Evolutionary conservation across 2,113 vertebrate genomes (phyloP).

Genomic region (Oplegnathus fasciatus): DNA sequence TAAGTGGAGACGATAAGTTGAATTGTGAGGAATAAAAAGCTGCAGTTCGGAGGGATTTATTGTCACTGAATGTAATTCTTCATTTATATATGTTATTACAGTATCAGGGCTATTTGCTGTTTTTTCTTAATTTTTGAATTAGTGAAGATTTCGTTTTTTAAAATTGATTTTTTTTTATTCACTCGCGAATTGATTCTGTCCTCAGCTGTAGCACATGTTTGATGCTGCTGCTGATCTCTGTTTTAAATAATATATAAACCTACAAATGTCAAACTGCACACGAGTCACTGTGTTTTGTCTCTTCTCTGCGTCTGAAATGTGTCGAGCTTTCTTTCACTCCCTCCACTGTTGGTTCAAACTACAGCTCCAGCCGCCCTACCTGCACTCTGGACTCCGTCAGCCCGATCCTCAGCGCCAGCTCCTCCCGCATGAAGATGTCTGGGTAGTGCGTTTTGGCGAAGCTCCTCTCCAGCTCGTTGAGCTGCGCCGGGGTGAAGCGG

Average conservation of each 20-base stretch:
- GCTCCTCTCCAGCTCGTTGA: constrained; percentile 96
- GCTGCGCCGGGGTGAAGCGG: constrained; percentile 96
- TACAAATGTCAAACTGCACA: not conserved
- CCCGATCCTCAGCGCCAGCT: constrained; percentile 93
- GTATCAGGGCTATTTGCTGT: too few relatives aligned
- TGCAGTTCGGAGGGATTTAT: too few relatives aligned
- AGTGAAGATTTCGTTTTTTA: not conserved
- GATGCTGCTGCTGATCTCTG: not conserved
- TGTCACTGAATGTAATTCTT: too few relatives aligned
- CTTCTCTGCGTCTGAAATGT: not conserved
- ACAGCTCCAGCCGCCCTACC: constrained; percentile 80
- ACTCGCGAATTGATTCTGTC: not conserved
- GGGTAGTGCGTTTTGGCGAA: constrained; percentile 98
- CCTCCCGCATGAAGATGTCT: constrained; percentile 97
- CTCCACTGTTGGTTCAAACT: not conserved
- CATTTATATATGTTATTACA: too few relatives aligned
- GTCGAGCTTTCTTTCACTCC: not conserved
- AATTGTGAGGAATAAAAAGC: too few relatives aligned
- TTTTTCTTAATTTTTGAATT: not conserved
- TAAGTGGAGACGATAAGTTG: too few relatives aligned
- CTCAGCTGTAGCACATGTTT: not conserved
- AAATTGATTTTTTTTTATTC: not conserved
- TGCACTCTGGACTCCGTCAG: constrained; percentile 97
- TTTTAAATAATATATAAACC: too few relatives aligned
- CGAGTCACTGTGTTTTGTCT: not conserved